Percentiles rank a stretch among this genome's conserved stretches.
Evolutionary conservation across 2,113 vertebrate genomes (phyloP).

Genomic region (Apus apus): DNA sequence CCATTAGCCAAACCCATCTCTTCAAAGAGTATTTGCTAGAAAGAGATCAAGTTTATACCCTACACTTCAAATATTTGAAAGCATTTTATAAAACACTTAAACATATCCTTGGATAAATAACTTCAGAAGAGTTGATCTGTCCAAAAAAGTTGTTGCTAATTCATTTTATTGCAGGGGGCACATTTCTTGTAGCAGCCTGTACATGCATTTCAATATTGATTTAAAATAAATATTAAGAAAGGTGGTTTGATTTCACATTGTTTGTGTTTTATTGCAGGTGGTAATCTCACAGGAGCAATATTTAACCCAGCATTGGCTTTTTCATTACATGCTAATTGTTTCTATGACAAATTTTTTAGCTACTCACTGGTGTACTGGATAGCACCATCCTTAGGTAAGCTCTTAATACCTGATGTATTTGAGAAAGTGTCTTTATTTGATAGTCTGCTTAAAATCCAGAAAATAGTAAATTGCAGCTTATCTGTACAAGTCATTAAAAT

Average conservation of each 20-base stretch:
- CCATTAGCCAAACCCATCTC: neutral
- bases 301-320: slow-evolving; percentile 93
- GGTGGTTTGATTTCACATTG: neutral
- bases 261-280: slow-evolving; percentile 79
- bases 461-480: neutral
- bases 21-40: neutral
- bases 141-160: neutral
- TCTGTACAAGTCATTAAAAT: neutral
- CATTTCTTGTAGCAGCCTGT: neutral
- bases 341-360: slow-evolving; percentile 80
- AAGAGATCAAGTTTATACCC: neutral
- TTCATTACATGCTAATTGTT: slow-evolving; percentile 87
- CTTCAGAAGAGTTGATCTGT: neutral
- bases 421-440: neutral
- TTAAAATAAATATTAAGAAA: neutral
- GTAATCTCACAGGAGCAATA: slow-evolving; percentile 87
- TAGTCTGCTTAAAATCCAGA: neutral
- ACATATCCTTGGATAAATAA: neutral
- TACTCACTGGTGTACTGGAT: slow-evolving; percentile 89
- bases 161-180: neutral
- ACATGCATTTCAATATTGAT: neutral
- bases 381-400: slow-evolving; percentile 88
- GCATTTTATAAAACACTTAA: neutral
- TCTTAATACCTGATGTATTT: neutral
- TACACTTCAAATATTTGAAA: neutral